Evolutionary conservation across 2,797 vertebrate species (phyloP).

Genomic region (Dallia pectoralis): DNA sequence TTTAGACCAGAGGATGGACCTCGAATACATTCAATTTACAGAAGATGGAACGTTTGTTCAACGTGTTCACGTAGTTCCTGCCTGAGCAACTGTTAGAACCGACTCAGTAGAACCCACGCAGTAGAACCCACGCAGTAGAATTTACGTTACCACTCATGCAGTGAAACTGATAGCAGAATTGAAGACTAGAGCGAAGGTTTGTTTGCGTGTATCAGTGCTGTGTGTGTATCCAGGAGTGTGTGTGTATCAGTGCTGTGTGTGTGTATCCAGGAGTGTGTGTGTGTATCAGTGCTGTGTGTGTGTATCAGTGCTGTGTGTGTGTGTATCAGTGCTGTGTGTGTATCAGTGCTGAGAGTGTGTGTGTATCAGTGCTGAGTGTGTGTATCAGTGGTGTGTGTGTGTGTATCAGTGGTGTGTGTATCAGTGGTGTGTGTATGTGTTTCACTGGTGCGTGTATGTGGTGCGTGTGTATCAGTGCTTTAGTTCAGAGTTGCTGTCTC

Average conservation of each 20-base stretch:
- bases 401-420: neutral
- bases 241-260: no score
- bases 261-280: no score
- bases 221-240: constrained; percentile 9
- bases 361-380: constrained; percentile 14
- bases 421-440: neutral
- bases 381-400: constrained; percentile 9
- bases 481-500: neutral
- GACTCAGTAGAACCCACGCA: neutral
- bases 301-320: no score
- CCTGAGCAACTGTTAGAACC: neutral
- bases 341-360: constrained; percentile 6
- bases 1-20: constrained; percentile 17
- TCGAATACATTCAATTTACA: constrained; percentile 44
- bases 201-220: neutral
- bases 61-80: neutral
- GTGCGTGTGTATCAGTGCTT: constrained; percentile 16
- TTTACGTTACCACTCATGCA: no score
- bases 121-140: neutral
- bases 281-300: no score
- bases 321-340: no score
- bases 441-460: neutral
- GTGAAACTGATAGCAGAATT: neutral
- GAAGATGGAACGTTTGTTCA: constrained; percentile 17
- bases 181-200: neutral